These are phyloP conservation scores for Casuarius casuarius DNA, from an alignment of 2,113 vertebrate genomes.

Conservation along the genomic window DNA sequence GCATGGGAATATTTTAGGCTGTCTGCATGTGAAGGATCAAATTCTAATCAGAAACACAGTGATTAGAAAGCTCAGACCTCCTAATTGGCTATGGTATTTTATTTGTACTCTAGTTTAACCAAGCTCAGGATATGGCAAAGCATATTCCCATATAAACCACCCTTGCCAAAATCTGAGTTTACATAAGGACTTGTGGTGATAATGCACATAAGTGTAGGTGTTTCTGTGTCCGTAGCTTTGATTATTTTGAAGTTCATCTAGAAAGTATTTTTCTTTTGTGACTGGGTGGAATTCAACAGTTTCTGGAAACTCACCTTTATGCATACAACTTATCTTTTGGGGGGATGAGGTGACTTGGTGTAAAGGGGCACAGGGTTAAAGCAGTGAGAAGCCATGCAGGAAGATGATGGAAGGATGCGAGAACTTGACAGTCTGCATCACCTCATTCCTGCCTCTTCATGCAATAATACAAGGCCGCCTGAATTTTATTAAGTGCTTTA, in stretches of 20 bases:
- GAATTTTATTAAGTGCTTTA: neutral
- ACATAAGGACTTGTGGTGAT: neutral
- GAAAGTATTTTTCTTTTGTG: neutral
- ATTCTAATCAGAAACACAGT: neutral
- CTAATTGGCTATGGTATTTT: neutral
- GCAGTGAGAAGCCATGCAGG: neutral
- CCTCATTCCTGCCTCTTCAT: neutral
- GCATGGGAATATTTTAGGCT: neutral
- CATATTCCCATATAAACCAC: neutral
- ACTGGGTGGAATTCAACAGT: neutral
- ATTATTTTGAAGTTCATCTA: neutral
- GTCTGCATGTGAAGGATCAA: neutral
- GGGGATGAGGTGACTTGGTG: neutral
- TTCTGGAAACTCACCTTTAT: neutral
- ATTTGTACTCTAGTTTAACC: neutral
- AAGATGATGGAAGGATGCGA: neutral
- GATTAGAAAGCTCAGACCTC: neutral
- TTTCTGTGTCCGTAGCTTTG: neutral
- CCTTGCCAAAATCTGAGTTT: constrained; percentile 21
- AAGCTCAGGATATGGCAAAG: neutral
- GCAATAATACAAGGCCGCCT: neutral
- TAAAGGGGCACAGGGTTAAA: neutral
- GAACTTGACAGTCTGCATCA: neutral
- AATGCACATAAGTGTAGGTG: neutral
- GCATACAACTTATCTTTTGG: neutral